Percentiles rank a stretch among this genome's conserved stretches.
phyloP scores from a whole-genome alignment of 2,888 invertebrate species.

The Heteropelma amictum region DNA sequence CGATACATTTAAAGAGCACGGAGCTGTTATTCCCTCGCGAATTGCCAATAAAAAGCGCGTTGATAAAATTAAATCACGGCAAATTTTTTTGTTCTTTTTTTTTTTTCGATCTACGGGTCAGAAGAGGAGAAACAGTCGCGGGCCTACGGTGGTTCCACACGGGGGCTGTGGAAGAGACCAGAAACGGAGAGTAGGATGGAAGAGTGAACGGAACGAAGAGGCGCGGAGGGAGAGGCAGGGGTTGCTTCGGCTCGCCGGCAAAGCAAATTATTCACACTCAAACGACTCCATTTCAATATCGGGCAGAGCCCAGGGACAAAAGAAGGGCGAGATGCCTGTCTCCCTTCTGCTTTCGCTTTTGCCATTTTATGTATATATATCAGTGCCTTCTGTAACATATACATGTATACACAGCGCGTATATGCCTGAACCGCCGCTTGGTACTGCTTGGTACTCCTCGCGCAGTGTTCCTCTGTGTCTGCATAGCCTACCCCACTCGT shows the following conservation, averaged over 20 bases:
- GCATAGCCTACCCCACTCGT: constrained; percentile 70
- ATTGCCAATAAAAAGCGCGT: too few relatives aligned
- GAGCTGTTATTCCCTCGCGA: neutral
- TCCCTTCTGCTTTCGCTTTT: constrained; percentile 75
- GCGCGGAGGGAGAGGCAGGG: constrained; percentile 56
- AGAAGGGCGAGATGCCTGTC: constrained; percentile 80
- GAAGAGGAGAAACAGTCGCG: constrained; percentile 13
- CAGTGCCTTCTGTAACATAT: neutral
- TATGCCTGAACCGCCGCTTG: neutral
- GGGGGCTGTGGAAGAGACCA: constrained; percentile 44
- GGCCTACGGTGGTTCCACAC: constrained; percentile 30
- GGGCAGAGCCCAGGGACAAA: constrained; percentile 79
- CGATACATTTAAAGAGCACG: too few relatives aligned
- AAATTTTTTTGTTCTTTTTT: neutral
- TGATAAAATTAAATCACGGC: constrained; percentile 2
- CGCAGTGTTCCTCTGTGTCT: constrained; percentile 63
- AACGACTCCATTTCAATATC: constrained; percentile 86
- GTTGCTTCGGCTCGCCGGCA: constrained; percentile 75
- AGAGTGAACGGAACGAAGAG: constrained; percentile 41
- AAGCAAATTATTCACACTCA: constrained; percentile 86
- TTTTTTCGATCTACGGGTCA: neutral
- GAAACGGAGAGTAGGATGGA: constrained; percentile 44
- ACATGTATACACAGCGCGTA: constrained; percentile 11
- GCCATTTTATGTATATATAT: constrained; percentile 46
- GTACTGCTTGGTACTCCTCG: constrained; percentile 38